Conservation (phyloP, 1,140 invertebrate species). For the Drosophila ogumai region DNA sequence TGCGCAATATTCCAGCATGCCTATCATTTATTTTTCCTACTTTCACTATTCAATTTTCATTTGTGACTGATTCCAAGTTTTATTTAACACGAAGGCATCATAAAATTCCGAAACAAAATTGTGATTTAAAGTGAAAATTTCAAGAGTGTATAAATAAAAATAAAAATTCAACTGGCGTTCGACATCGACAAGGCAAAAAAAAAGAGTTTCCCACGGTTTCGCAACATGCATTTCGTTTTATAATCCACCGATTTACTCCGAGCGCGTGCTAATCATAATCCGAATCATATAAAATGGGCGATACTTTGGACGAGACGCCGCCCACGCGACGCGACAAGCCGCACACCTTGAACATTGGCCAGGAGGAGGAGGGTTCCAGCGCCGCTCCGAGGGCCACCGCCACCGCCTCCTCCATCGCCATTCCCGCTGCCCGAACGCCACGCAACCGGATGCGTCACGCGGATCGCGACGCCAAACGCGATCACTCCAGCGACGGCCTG, state of each 20-base stretch:
- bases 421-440: slow-evolving; percentile 38
- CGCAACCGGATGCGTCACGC: slow-evolving; percentile 46
- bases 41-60: slow-evolving; percentile 38
- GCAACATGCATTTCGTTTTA: slow-evolving; percentile 37
- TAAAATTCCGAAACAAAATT: slow-evolving; percentile 29
- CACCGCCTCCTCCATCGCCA: slow-evolving; percentile 4
- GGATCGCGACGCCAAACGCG: slow-evolving; percentile 59
- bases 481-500: slow-evolving; percentile 73
- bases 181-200: slow-evolving; percentile 27
- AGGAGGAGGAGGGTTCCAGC: slow-evolving; percentile 43
- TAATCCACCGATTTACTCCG: slow-evolving; percentile 28
- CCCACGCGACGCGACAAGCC: slow-evolving; percentile 76
- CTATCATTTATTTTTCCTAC: slow-evolving; percentile 25
- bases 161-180: slow-evolving; percentile 28
- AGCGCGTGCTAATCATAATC: slow-evolving; percentile 18
- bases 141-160: slow-evolving; percentile 33
- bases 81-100: slow-evolving; percentile 55
- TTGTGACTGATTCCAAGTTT: slow-evolving; percentile 52
- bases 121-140: slow-evolving; percentile 50
- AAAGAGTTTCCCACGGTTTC: slow-evolving; percentile 25
- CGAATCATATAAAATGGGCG: slow-evolving; percentile 53
- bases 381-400: slow-evolving; percentile 2
- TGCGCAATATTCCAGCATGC: slow-evolving; percentile 40
- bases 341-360: slow-evolving; percentile 65
- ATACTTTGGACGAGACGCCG: slow-evolving; percentile 65